Conservation (phyloP, 2,888 invertebrate species). For the Vesta saturnalis region DNA sequence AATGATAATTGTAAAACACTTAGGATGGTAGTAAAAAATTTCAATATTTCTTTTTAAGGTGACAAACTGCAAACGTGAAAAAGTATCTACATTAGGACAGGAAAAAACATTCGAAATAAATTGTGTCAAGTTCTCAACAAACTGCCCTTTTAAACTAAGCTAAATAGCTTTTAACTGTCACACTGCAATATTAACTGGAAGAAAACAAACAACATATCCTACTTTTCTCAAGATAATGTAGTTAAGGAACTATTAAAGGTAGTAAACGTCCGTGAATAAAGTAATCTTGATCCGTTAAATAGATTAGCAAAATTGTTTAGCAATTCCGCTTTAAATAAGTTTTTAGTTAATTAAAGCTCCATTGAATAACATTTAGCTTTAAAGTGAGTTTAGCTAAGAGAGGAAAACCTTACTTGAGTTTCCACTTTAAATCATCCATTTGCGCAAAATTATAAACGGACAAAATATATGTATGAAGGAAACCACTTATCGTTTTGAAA, state of each 20-base stretch:
- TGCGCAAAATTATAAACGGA: neutral
- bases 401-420: neutral
- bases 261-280: neutral
- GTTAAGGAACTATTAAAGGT: slow-evolving; percentile 1
- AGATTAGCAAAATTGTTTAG: slow-evolving; percentile 1
- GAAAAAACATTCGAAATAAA: slow-evolving; percentile 7
- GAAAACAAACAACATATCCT: slow-evolving; percentile 4
- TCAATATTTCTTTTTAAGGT: neutral
- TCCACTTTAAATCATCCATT: neutral
- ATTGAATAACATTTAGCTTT: neutral
- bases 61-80: neutral
- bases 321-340: neutral
- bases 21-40: too few species aligned
- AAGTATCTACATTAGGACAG: neutral
- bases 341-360: neutral
- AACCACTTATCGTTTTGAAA: neutral
- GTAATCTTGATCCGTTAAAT: neutral
- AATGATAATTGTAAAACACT: too few species aligned
- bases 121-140: neutral
- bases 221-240: neutral
- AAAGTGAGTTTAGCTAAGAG: neutral
- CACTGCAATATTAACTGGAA: slow-evolving; percentile 7
- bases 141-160: neutral
- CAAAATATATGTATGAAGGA: neutral
- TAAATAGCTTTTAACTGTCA: slow-evolving; percentile 11